A percentile compares a stretch with the other conserved stretches of the same genome.
Conservation (phyloP, 2,113 vertebrate genomes). For the Sarotherodon lohbergeri region DNA sequence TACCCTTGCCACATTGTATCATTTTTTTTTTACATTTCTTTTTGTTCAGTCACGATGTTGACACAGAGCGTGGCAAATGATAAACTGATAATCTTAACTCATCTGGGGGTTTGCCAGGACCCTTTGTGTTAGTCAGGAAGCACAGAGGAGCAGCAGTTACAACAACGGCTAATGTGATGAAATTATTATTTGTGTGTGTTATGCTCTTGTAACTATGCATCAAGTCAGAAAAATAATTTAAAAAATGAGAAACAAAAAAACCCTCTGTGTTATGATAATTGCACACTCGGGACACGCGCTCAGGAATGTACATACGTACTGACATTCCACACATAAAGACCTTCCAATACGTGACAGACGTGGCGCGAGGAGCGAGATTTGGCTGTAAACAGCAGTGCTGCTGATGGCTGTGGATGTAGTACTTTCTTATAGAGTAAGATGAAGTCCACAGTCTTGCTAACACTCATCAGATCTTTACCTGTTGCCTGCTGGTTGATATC, state of each 20-base stretch:
- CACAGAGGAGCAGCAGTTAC: constrained; percentile 37
- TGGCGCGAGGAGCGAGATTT: background rate
- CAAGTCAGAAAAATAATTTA: background rate
- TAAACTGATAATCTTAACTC: background rate
- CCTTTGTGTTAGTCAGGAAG: constrained; percentile 5
- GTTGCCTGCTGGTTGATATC: background rate
- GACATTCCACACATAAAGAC: constrained; percentile 28
- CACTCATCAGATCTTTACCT: background rate
- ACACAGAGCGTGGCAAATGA: background rate
- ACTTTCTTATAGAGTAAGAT: background rate
- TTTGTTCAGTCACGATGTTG: constrained; percentile 7
- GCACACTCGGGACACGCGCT: background rate
- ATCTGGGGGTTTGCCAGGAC: background rate
- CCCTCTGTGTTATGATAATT: constrained; percentile 44
- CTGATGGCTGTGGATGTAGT: background rate
- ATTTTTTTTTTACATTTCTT: background rate
- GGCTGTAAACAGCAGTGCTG: constrained; percentile 12
- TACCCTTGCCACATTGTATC: background rate
- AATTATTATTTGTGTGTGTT: constrained; percentile 73
- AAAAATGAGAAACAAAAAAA: background rate
- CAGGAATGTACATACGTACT: constrained; percentile 16
- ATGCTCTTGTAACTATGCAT: constrained; percentile 66
- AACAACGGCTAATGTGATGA: constrained; percentile 11
- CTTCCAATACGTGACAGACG: background rate
- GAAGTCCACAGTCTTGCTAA: background rate